Percentiles rank a stretch among this genome's conserved stretches.
These are phyloP conservation scores for Acanthococcus lagerstroemiae DNA, from an alignment of 2,888 invertebrate genomes.

Conservation along the genomic window DNA sequence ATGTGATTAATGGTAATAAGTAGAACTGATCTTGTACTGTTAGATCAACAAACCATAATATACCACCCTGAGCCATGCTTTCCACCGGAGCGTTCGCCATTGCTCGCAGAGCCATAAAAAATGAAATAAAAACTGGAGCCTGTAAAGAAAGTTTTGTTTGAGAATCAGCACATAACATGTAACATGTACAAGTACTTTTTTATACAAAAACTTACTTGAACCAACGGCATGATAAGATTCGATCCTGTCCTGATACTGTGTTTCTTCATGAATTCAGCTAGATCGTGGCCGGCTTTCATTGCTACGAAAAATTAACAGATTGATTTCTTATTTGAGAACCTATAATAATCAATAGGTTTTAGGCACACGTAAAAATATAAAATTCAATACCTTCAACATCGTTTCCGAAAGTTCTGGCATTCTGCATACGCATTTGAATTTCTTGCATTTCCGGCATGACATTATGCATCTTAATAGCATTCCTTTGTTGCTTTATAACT, in stretches of 20 bases:
- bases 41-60: conserved; percentile 87
- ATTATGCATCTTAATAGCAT: conserved; percentile 70
- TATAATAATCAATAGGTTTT: neutral
- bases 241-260: conserved; percentile 71
- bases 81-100: conserved; percentile 89
- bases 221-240: conserved; percentile 63
- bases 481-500: conserved; percentile 69
- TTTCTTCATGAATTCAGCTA: conserved; percentile 71
- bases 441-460: conserved; percentile 74
- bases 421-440: conserved; percentile 72
- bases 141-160: conserved; percentile 39
- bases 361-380: neutral
- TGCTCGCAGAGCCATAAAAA: conserved; percentile 73
- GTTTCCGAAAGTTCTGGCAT: conserved; percentile 77
- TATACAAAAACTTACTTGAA: conserved; percentile 50
- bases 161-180: neutral
- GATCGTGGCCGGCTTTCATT: conserved; percentile 62
- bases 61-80: conserved; percentile 76
- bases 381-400: conserved; percentile 58
- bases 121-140: conserved; percentile 81
- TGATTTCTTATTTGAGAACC: neutral
- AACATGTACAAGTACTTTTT: neutral
- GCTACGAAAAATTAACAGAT: conserved; percentile 42
- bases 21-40: conserved; percentile 84
- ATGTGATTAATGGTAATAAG: conserved; percentile 73